phyloP scores from a whole-genome alignment of 1,140 invertebrate species.

The Phthorimaea operculella region DNA sequence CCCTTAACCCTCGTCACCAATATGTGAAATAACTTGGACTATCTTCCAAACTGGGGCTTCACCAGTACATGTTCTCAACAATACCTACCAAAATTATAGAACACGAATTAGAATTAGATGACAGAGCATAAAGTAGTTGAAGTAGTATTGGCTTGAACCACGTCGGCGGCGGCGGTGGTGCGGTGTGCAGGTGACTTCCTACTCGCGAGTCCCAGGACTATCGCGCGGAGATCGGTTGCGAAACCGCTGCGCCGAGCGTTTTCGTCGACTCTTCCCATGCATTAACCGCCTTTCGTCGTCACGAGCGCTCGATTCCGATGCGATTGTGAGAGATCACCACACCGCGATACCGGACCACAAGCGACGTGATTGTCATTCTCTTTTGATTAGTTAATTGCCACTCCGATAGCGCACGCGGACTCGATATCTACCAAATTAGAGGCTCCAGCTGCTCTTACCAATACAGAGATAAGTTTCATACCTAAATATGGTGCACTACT shows the following conservation, averaged over 20 bases:
- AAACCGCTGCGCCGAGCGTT: constrained; percentile 14
- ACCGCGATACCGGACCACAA: not conserved
- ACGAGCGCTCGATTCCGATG: constrained; percentile 14
- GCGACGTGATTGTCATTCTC: constrained; percentile 3
- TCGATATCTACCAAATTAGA: not conserved
- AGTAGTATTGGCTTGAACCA: no score
- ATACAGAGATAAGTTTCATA: no score
- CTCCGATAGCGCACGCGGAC: not conserved
- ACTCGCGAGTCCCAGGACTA: constrained; percentile 8
- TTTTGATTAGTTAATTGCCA: constrained; percentile 7
- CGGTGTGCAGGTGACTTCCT: constrained; percentile 5
- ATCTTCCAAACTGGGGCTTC: no score
- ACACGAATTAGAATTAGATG: no score
- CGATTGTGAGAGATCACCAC: constrained; percentile 3
- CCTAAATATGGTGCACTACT: no score
- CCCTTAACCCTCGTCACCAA: no score
- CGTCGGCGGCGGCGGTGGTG: no score
- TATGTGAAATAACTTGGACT: no score
- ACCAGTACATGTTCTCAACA: no score
- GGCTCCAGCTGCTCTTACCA: not conserved
- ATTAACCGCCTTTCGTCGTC: constrained; percentile 17
- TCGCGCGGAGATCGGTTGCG: constrained; percentile 15
- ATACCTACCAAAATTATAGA: no score
- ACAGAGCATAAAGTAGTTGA: no score
- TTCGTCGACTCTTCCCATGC: constrained; percentile 22